Conservation (phyloP, 2,113 vertebrate species). For the Cololabis saira region DNA sequence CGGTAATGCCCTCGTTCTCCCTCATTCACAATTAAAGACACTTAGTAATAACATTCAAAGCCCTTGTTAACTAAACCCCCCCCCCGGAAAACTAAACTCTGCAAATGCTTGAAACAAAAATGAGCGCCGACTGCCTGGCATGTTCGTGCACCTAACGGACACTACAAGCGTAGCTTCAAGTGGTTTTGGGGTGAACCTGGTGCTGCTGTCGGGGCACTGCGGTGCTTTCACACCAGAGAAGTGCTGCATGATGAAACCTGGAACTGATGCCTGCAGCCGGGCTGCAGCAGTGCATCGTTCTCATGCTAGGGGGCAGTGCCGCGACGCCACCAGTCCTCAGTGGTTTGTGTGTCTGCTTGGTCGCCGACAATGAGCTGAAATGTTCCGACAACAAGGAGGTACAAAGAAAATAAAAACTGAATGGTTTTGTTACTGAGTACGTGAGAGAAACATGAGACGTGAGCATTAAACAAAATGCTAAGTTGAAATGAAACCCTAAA, state of each 20-base stretch:
- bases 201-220: constrained; percentile 25
- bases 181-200: constrained; percentile 48
- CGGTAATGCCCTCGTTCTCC: constrained; percentile 8
- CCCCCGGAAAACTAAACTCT: constrained; percentile 1
- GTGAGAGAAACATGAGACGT: constrained; percentile 18
- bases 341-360: constrained; percentile 46
- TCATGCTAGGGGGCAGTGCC: neutral
- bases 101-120: constrained; percentile 11
- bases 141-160: constrained; percentile 13
- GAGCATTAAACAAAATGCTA: constrained; percentile 13
- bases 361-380: constrained; percentile 55
- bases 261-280: neutral
- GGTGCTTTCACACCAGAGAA: constrained; percentile 44
- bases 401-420: constrained; percentile 20
- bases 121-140: constrained; percentile 29
- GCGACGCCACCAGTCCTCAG: constrained; percentile 18
- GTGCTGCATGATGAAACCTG: neutral
- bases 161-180: constrained; percentile 35
- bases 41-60: constrained; percentile 5
- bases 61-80: constrained; percentile 12
- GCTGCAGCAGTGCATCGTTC: constrained; percentile 34
- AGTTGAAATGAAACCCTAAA: constrained; percentile 52
- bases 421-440: constrained; percentile 9
- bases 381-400: constrained; percentile 47
- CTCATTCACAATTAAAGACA: constrained; percentile 11